phyloP scores from a whole-genome alignment of 2,888 invertebrate species.

The Andrena flavipes region DNA sequence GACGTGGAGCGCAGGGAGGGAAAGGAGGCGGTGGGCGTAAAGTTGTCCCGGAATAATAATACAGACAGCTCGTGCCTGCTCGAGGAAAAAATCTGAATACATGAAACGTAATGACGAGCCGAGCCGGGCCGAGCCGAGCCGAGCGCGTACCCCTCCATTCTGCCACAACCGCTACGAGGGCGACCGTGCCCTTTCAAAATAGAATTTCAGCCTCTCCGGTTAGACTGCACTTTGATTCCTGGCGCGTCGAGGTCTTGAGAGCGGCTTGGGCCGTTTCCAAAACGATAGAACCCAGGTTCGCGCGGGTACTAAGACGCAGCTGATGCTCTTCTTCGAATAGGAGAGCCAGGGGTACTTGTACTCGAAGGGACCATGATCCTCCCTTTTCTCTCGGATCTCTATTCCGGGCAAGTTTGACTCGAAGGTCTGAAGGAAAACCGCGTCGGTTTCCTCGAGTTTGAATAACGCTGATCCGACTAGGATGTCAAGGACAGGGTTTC shows the following conservation, averaged over 20 bases:
- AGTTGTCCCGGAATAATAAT: constrained; percentile 84
- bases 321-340: not conserved
- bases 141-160: constrained; percentile 68
- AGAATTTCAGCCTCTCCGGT: constrained; percentile 5
- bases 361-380: no score
- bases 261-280: not conserved
- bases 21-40: constrained; percentile 76
- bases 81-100: constrained; percentile 83
- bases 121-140: constrained; percentile 37
- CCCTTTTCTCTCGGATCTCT: no score
- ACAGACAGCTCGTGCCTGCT: constrained; percentile 77
- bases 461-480: no score
- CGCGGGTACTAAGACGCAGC: not conserved
- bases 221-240: constrained; percentile 6
- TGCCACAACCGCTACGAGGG: constrained; percentile 1
- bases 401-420: no score
- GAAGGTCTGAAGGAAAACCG: no score
- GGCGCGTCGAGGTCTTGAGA: not conserved
- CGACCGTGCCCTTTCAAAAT: constrained; percentile 39
- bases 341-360: not conserved
- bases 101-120: constrained; percentile 83
- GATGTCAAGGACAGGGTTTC: not conserved
- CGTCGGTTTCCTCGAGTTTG: no score
- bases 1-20: constrained; percentile 21
- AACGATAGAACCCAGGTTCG: not conserved